Evolutionary conservation across 2,113 vertebrate genomes (phyloP), one percentile per base, ranked within the genome.

Genomic region (Theristicus caerulescens): DNA sequence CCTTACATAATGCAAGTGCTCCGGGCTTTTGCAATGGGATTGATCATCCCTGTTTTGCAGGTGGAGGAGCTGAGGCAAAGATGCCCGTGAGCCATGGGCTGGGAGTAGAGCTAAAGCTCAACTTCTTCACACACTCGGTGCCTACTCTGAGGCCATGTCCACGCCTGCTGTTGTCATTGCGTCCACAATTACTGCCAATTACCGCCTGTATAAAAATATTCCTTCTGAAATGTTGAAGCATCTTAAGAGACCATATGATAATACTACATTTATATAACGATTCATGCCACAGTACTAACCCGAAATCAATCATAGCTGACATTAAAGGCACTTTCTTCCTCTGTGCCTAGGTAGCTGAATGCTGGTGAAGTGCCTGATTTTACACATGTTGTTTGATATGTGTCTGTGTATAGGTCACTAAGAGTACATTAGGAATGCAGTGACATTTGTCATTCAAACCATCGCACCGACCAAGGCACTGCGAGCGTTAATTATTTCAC

Each of bases 381-480:
- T 59, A 79, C 64, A 58, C 0, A 0, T 13, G 2, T 61, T 76
- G 42, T 72, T 67, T 49, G 52, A 26, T 69, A 65, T 18, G 32
- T 59, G 40, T 85, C 91, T 94, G 1, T 76, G 62, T 69, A 57
- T 46, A 93, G 80, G 86, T 90, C 92, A 79, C 55, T 61, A 36
- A 36, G 59, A 88, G 77, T 84, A 82, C 54, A 44, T 86, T 78
- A 86, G 69, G 46, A 91, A 92, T 81, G 67, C 82, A 74, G 76
- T 88, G 90, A 84, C 77, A 72, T 93, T 96, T 92, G 80, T 92
- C 86, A 64, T 71, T 93, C 86, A 88, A 92, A 78, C 71, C 46
- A 21, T 44, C n/a, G 6, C 61, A 57, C 52, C 0, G 0, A 89
- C 77, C 52, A 87, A 91, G 59, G 21, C 36, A 13, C 38, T 34